These are phyloP conservation scores for Fukomys damarensis DNA, from an alignment of 2,113 vertebrate genomes.

Conservation along the genomic window DNA sequence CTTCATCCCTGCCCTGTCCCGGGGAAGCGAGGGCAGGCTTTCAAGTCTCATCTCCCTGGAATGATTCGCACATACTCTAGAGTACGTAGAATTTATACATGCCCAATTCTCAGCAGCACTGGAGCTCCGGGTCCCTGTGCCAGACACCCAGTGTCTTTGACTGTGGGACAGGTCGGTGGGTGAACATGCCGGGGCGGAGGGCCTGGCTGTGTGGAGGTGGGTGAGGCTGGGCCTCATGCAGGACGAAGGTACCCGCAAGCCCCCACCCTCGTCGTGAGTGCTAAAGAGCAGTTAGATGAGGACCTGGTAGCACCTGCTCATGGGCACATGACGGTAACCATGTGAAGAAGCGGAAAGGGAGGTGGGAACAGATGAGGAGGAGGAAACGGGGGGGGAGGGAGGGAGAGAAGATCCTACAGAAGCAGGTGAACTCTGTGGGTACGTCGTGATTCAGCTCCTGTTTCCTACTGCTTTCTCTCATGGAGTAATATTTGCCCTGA, in stretches of 20 bases:
- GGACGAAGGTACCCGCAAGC: neutral
- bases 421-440: neutral
- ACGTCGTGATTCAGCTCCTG: neutral
- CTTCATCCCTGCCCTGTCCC: neutral
- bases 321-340: neutral
- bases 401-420: neutral
- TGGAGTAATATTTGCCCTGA: neutral
- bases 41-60: neutral
- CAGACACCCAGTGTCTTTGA: slow-evolving; percentile 16
- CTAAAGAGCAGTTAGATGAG: neutral
- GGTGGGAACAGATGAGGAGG: neutral
- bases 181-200: neutral
- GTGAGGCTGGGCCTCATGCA: neutral
- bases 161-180: neutral
- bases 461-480: neutral
- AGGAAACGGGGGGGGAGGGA: neutral
- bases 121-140: slow-evolving; percentile 12
- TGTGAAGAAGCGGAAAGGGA: neutral
- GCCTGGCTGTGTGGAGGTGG: neutral
- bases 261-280: neutral
- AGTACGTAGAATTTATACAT: neutral
- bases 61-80: neutral
- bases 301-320: neutral
- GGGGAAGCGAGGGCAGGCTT: neutral
- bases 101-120: slow-evolving; percentile 18